Evolutionary conservation across 1,140 invertebrate species (phyloP).

Genomic region (Apis florea): DNA sequence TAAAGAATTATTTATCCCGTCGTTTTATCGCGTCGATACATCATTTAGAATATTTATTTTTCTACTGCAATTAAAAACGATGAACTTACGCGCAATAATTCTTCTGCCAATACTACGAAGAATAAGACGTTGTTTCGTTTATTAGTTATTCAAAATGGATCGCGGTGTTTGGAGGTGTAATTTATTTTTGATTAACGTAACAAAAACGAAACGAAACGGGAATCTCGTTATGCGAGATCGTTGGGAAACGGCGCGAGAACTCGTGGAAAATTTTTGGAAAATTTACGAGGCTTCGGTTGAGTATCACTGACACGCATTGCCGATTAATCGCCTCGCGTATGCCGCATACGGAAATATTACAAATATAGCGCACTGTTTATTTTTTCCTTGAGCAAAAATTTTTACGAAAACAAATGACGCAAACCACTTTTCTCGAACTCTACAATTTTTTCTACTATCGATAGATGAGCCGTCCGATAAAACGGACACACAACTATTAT

Average conservation of each 20-base stretch:
- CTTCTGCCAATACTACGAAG: neutral
- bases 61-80: no score
- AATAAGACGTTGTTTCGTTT: neutral
- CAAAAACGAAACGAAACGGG: no score
- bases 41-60: neutral
- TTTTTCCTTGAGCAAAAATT: slow-evolving; percentile 1
- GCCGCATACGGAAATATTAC: slow-evolving; percentile 23
- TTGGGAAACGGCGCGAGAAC: no score
- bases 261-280: slow-evolving; percentile 5
- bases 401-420: neutral
- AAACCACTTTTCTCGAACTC: neutral
- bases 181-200: neutral
- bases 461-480: neutral
- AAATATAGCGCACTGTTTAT: slow-evolving; percentile 11
- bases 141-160: no score
- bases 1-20: neutral
- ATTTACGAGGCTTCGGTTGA: slow-evolving; percentile 9
- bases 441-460: neutral
- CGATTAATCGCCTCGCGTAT: slow-evolving; percentile 46
- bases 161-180: no score
- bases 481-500: no score
- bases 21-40: neutral
- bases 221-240: no score
- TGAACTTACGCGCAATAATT: neutral
- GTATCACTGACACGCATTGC: slow-evolving; percentile 41